phyloP scores from a whole-genome alignment of 2,113 vertebrate species.

The Lamprologus speciosus region DNA sequence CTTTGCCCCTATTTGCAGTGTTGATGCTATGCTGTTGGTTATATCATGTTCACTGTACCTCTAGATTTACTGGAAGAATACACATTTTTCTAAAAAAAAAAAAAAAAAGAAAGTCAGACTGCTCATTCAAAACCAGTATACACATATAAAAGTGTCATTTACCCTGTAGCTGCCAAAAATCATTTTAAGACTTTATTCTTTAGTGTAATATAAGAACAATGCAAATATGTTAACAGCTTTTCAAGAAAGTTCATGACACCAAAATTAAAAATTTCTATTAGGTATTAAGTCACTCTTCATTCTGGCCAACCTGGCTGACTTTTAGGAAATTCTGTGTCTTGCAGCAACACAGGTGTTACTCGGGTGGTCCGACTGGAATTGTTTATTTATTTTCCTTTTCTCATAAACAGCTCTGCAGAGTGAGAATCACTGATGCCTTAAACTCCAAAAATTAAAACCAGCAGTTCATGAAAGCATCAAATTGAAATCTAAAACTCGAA shows the following conservation, averaged over 20 bases:
- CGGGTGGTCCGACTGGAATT: background rate
- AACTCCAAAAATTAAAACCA: conserved; percentile 30
- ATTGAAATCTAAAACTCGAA: conserved; percentile 20
- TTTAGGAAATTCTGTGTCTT: background rate
- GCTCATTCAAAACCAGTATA: background rate
- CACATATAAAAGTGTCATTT: background rate
- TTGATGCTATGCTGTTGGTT: background rate
- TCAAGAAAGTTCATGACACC: background rate
- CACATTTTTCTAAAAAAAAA: too few relatives aligned
- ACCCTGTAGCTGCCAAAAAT: background rate
- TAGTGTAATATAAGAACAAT: background rate
- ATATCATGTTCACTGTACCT: background rate
- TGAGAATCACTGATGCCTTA: conserved; percentile 21
- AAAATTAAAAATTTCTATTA: background rate
- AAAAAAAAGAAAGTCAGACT: background rate
- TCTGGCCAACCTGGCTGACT: background rate
- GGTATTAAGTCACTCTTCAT: background rate
- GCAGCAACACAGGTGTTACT: background rate
- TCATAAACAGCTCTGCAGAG: conserved; percentile 27
- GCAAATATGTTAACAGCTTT: background rate
- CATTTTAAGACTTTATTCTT: background rate
- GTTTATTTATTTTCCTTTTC: conserved; percentile 15
- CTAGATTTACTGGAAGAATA: background rate
- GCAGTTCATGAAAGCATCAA: conserved; percentile 29
- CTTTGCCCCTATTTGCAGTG: background rate